Evolutionary conservation across 2,797 vertebrate genomes (phyloP), one percentile per base, ranked within the genome.

Genomic region (Tadarida brasiliensis): DNA sequence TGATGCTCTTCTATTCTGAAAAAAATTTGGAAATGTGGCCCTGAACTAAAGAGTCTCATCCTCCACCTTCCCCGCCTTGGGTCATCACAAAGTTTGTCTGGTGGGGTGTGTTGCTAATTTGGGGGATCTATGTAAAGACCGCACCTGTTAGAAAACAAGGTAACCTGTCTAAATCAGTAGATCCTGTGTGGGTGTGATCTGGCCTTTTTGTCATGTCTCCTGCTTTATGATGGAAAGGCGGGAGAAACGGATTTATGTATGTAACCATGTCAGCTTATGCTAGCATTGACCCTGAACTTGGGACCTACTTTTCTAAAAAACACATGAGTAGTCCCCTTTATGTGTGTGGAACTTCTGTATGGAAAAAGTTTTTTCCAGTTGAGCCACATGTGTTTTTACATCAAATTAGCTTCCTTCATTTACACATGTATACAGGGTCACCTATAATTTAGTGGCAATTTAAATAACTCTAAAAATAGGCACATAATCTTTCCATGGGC

Each of bases 301-400:
- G 10, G 16, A 54, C 28, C 11, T 44, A 39, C 16, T 51, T 77
- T 63, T 49, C 70, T 61, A 22, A 54, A 63, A 19, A n/a, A 68
- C 0, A 1, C 10, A 7, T 6, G 7, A 78, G n/a, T 10, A 17
- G 30, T 39, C 8, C 1, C 44, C 84, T 85, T 87, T 51, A 22
- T 65, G 17, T 39, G 3, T 47, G 30, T 49, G 80, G 49, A 87
- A 82, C 73, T 91, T 71, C 19, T 39, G 10, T 57, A 7, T 82
- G 61, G 59, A 95, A 71, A 71, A 67, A 74, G 89, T 89, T 81
- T 82, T 84, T 87, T 84, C 80, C 80, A 67, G 4, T 28, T 44
- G 70, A 91, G 14, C 87, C 83, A 51, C 20, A 14, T 91, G 71
- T 91, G 68, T 81, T 94, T 96, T 97, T 90, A 94, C 49, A 90